Percentiles rank a stretch among this genome's conserved stretches.
phyloP scores from a whole-genome alignment of 1,140 invertebrate genomes.

The Galendromus occidentalis region DNA sequence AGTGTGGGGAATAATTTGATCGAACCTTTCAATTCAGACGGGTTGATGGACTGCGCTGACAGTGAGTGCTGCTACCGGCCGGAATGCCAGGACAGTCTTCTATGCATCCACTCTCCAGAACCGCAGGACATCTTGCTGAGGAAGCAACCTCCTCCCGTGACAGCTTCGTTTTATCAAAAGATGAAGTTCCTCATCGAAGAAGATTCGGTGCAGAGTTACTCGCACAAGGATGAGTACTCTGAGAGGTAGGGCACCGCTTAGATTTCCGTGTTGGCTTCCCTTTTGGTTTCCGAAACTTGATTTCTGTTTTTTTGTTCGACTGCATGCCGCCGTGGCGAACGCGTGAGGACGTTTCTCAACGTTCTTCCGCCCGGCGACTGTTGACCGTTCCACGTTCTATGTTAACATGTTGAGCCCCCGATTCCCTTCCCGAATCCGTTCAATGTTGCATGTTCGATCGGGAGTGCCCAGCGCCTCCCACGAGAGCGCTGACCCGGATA shows the following conservation, averaged over 20 bases:
- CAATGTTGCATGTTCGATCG: too few species aligned
- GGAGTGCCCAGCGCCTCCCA: too few species aligned
- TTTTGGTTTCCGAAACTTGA: not conserved
- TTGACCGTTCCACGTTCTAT: conserved; percentile 14
- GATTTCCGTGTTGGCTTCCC: not conserved
- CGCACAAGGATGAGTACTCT: conserved; percentile 78
- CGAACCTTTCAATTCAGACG: conserved; percentile 44
- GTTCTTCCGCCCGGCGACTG: conserved; percentile 2
- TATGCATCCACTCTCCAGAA: conserved; percentile 74
- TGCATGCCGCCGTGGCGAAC: not conserved
- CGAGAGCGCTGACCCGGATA: too few species aligned
- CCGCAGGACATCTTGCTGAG: conserved; percentile 77
- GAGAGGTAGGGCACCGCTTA: conserved; percentile 53
- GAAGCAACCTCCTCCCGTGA: conserved; percentile 82
- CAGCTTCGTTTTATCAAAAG: conserved; percentile 89
- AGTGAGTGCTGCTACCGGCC: conserved; percentile 76
- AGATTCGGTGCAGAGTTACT: conserved; percentile 88
- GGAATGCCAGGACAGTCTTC: conserved; percentile 56
- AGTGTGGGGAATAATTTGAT: conserved; percentile 9
- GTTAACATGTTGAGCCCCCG: not conserved
- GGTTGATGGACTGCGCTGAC: conserved; percentile 85
- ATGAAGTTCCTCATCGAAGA: conserved; percentile 96
- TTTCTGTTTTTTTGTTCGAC: conserved; percentile 14
- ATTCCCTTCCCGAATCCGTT: too few species aligned
- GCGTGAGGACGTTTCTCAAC: not conserved